Percentiles rank a stretch among this genome's conserved stretches.
Evolutionary conservation across 2,113 vertebrate genomes (phyloP).

Genomic region (Harpagus bidentatus): DNA sequence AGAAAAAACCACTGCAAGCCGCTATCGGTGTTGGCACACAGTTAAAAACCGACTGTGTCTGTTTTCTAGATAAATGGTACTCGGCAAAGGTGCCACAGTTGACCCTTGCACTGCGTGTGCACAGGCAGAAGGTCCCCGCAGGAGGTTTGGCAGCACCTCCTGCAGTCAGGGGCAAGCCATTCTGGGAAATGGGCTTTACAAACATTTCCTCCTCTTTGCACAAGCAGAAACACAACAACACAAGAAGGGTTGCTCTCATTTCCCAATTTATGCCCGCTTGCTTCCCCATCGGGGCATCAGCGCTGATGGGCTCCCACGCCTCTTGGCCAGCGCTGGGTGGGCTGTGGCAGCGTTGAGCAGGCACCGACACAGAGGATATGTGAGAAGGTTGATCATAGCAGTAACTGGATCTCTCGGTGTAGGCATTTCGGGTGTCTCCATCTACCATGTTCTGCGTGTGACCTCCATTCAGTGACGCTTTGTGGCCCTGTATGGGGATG

Average conservation of each 20-base stretch:
- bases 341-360: background rate
- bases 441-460: background rate
- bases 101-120: background rate
- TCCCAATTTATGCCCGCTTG: background rate
- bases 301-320: background rate
- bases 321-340: background rate
- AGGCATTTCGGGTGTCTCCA: background rate
- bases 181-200: background rate
- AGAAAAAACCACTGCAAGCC: background rate
- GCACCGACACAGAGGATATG: background rate
- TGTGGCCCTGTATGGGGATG: background rate
- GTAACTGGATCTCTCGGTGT: background rate
- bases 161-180: background rate
- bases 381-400: background rate
- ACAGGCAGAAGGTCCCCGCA: background rate
- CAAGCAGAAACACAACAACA: background rate
- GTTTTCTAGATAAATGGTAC: background rate
- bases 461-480: background rate
- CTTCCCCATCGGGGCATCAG: background rate
- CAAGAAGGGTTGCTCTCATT: background rate
- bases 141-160: background rate
- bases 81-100: background rate
- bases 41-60: background rate
- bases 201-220: conserved; percentile 11
- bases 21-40: background rate